Percentiles rank a stretch among this genome's conserved stretches.
These are phyloP conservation scores for Trimorus sp. DNA, from an alignment of 2,888 invertebrate genomes.

Conservation along the genomic window DNA sequence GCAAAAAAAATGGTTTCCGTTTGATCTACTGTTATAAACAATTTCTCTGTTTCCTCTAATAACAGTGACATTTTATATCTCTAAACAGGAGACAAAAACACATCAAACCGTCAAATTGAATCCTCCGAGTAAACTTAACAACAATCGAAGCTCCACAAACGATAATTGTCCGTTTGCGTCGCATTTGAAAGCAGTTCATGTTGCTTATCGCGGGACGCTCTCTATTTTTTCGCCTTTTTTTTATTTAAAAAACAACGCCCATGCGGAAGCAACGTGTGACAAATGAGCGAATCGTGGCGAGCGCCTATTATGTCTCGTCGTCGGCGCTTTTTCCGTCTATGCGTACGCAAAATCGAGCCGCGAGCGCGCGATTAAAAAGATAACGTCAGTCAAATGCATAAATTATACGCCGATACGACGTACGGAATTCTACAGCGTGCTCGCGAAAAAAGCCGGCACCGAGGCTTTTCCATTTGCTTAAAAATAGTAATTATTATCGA, in stretches of 20 bases:
- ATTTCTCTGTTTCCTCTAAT: too few relatives aligned
- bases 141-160: not conserved
- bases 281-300: conserved; percentile 58
- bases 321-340: conserved; percentile 32
- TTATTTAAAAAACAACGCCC: conserved; percentile 43
- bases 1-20: too few relatives aligned
- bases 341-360: conserved; percentile 48
- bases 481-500: conserved; percentile 61
- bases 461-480: conserved; percentile 53
- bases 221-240: conserved; percentile 22
- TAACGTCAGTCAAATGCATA: conserved; percentile 63
- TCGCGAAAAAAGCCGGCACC: conserved; percentile 14
- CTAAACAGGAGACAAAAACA: too few relatives aligned
- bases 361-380: conserved; percentile 57
- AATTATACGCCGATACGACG: conserved; percentile 52
- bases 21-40: too few relatives aligned
- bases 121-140: conserved; percentile 1
- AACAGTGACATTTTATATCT: too few relatives aligned
- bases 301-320: conserved; percentile 48
- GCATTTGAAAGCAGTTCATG: conserved; percentile 38
- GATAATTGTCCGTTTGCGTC: conserved; percentile 35
- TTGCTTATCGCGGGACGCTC: conserved; percentile 43
- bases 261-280: conserved; percentile 42
- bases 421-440: conserved; percentile 38
- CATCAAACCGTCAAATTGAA: not conserved